Evolutionary conservation across 2,113 vertebrate species (phyloP).

Genomic region (Saimiri boliviensis): DNA sequence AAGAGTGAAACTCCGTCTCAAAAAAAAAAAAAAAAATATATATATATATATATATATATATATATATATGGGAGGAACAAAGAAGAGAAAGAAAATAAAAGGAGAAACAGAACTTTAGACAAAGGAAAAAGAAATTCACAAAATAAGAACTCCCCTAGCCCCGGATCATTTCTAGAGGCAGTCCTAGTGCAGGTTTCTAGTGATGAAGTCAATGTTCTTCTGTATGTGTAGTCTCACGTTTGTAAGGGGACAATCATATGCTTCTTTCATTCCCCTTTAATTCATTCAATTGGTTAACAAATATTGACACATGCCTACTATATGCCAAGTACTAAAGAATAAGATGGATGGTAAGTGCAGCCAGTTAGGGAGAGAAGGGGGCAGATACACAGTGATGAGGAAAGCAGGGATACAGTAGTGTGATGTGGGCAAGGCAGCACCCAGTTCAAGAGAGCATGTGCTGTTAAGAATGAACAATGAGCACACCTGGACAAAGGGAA

Average conservation of each 20-base stretch:
- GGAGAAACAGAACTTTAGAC: not conserved
- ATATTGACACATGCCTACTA: not conserved
- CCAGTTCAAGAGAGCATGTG: accelerated
- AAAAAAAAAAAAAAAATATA: too few relatives aligned
- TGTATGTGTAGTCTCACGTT: not conserved
- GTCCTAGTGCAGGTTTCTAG: too few relatives aligned
- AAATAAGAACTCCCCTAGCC: not conserved
- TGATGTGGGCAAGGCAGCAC: not conserved
- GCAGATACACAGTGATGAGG: too few relatives aligned
- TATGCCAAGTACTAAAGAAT: not conserved
- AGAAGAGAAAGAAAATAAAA: not conserved
- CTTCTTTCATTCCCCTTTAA: not conserved
- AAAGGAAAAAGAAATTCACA: not conserved
- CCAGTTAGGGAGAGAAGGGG: not conserved
- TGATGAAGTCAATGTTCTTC: not conserved
- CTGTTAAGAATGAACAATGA: not conserved
- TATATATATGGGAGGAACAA: not conserved
- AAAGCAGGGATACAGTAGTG: accelerated
- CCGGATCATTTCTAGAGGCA: not conserved
- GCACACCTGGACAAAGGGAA: too few relatives aligned
- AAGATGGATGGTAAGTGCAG: not conserved
- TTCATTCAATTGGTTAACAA: not conserved
- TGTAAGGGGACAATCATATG: not conserved
- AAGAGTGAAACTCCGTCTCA: too few relatives aligned
- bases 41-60: too few relatives aligned